These are phyloP conservation scores for Eulimnadia texana DNA, from an alignment of 1,140 invertebrate species.

Conservation along the genomic window DNA sequence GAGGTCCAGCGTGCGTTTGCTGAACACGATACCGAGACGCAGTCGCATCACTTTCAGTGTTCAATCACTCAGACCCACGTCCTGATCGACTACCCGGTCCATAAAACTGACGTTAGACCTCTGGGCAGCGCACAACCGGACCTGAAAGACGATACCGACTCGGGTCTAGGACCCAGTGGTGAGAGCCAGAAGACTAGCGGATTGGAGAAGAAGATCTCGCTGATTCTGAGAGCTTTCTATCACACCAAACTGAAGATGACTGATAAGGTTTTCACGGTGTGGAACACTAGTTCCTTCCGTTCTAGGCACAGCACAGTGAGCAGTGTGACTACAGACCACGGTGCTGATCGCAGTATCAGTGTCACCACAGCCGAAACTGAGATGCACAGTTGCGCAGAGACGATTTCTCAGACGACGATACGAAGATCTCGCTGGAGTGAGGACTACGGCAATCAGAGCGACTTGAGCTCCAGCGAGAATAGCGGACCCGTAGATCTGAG, in stretches of 20 bases:
- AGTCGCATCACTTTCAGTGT: background rate
- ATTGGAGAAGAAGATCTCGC: background rate
- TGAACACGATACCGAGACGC: background rate
- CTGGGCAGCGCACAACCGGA: background rate
- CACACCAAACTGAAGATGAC: background rate
- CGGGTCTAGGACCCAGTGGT: background rate
- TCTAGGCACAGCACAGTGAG: background rate
- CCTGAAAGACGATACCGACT: background rate
- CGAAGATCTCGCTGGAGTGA: background rate
- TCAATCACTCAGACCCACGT: background rate
- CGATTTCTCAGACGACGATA: background rate
- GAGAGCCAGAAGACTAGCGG: background rate
- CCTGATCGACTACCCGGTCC: background rate
- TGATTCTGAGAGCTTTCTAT: background rate
- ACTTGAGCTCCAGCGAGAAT: background rate
- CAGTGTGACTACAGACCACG: background rate
- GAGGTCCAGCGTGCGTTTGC: conserved; percentile 15
- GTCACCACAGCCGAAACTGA: background rate
- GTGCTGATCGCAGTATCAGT: background rate
- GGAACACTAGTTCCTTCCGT: background rate
- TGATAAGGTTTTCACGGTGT: background rate
- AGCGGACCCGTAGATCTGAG: background rate
- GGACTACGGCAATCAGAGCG: background rate
- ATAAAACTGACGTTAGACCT: background rate
- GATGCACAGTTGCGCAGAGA: background rate